Percentiles rank a stretch among this genome's conserved stretches.
phyloP scores from a whole-genome alignment of 2,113 vertebrate genomes.

The Ammodytes marinus region DNA sequence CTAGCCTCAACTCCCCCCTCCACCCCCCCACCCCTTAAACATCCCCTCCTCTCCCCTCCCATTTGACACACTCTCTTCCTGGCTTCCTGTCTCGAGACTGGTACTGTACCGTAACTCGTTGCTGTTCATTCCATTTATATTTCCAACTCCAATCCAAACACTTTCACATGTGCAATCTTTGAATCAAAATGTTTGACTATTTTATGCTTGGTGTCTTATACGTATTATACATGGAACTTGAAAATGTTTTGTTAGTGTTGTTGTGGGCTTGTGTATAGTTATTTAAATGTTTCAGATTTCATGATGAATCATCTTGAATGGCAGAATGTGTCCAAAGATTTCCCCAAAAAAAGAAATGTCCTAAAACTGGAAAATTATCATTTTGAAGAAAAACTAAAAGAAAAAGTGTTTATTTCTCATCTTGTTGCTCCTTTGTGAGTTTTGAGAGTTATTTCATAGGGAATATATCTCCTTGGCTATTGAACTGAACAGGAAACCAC shows the following conservation, averaged over 20 bases:
- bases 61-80: slow-evolving; percentile 62
- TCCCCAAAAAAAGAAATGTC: neutral
- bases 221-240: neutral
- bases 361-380: neutral
- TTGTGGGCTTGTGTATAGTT: neutral
- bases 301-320: slow-evolving; percentile 2
- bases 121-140: slow-evolving; percentile 49
- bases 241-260: neutral
- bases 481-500: slow-evolving; percentile 67
- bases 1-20: slow-evolving; percentile 43
- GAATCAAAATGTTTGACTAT: neutral
- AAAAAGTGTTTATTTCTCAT: neutral
- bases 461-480: slow-evolving; percentile 26
- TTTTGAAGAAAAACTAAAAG: neutral
- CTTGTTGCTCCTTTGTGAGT: neutral
- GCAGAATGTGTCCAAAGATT: neutral
- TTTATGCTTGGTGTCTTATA: neutral
- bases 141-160: slow-evolving; percentile 34
- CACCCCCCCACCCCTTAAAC: neutral
- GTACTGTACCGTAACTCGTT: slow-evolving; percentile 31
- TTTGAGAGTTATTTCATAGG: slow-evolving; percentile 20
- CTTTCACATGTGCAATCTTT: slow-evolving; percentile 12
- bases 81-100: slow-evolving; percentile 55
- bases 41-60: slow-evolving; percentile 29
- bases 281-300: neutral